A percentile compares a stretch with the other conserved stretches of the same genome.
These are phyloP conservation scores for Otis tarda DNA, from an alignment of 2,113 vertebrate genomes.

Conservation along the genomic window DNA sequence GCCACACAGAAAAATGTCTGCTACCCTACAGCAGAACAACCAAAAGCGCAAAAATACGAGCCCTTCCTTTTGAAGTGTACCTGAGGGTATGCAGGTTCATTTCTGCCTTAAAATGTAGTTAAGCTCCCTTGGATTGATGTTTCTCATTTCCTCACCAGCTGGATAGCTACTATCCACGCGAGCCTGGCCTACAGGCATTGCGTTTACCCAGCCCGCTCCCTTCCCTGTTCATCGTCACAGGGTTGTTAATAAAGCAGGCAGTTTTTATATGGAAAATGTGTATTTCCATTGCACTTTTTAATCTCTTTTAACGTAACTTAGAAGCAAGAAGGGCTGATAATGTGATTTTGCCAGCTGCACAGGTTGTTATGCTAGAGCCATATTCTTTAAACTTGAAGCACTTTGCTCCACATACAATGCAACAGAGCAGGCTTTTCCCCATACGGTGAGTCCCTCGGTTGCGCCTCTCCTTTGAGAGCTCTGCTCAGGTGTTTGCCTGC, in stretches of 20 bases:
- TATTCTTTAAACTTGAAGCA: neutral
- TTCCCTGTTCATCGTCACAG: neutral
- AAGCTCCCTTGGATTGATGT: neutral
- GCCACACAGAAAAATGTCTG: neutral
- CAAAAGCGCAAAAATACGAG: neutral
- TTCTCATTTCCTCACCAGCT: conserved; percentile 1
- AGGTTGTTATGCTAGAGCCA: neutral
- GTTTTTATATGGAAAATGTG: neutral
- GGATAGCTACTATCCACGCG: neutral
- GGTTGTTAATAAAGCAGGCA: neutral
- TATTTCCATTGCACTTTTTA: neutral
- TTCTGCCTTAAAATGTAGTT: conserved; percentile 25
- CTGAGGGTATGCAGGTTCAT: neutral
- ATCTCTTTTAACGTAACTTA: neutral
- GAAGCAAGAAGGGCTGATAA: neutral
- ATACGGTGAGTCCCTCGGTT: neutral
- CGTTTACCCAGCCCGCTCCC: neutral
- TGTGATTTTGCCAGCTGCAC: neutral
- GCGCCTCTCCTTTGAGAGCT: neutral
- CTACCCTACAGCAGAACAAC: neutral
- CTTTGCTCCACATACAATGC: neutral
- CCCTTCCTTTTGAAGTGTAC: neutral
- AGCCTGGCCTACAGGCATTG: neutral
- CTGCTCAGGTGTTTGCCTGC: neutral
- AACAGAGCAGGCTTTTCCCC: neutral